phyloP scores from a whole-genome alignment of 2,797 vertebrate species.

The Enoplosus armatus region DNA sequence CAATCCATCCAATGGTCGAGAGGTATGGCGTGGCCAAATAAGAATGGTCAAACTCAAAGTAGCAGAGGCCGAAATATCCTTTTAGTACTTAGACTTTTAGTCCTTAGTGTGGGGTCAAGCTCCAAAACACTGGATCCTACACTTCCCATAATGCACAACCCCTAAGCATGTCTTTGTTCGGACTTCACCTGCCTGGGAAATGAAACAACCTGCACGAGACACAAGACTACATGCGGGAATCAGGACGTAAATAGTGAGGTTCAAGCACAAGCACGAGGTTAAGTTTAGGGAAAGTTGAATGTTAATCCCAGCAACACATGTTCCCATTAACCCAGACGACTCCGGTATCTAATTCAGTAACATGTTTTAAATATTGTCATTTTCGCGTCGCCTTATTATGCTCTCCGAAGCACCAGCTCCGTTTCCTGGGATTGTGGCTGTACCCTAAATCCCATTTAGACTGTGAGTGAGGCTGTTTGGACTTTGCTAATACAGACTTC shows the following conservation, averaged over 20 bases:
- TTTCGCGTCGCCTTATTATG: neutral
- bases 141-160: neutral
- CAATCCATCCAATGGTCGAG: neutral
- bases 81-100: neutral
- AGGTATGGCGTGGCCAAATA: neutral
- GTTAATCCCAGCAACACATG: too few species aligned
- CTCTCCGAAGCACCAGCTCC: neutral
- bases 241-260: too few species aligned
- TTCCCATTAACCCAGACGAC: slow-evolving; percentile 19
- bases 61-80: neutral
- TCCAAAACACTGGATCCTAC: neutral
- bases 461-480: neutral
- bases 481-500: slow-evolving; percentile 7
- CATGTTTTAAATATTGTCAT: slow-evolving; percentile 1
- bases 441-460: neutral
- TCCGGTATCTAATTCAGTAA: neutral
- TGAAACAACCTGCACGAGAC: neutral
- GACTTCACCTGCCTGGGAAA: neutral
- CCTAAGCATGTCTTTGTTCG: neutral
- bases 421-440: neutral
- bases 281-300: too few species aligned
- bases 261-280: too few species aligned
- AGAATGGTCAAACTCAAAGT: neutral
- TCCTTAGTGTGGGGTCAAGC: neutral
- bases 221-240: too few species aligned